Evolutionary conservation across 1,140 invertebrate species (phyloP), one percentile per base, ranked within the genome.

Genomic region (Wiebesia pumilae): DNA sequence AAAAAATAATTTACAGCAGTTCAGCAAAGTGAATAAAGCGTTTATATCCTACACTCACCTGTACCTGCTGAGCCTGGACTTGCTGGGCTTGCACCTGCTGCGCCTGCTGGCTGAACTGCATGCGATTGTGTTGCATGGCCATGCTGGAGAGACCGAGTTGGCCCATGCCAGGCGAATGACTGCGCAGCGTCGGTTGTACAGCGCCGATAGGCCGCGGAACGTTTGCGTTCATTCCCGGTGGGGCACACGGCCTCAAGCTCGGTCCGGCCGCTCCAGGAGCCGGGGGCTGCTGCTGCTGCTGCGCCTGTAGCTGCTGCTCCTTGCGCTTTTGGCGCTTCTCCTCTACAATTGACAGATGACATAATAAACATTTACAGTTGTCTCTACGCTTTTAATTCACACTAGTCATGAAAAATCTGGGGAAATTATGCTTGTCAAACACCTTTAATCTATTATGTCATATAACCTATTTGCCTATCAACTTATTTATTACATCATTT

Each of bases 241-340:
- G 92, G 0, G 90, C 91, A 51, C 90, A 91, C 16, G 92, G 91
- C 88, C 91, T 90, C n/a, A 93, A 83, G 84, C 90, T 87, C 0
- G 91, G 86, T 24, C 90, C 89, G 16, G 89, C 80, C 6, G 90
- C 81, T 71, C 89, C 90, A 0, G 91, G 88, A 0, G 90, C 65
- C 81, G 94, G 94, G 89, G 94, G 94, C 88, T 94, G 94, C 87
- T 94, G 94, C 79, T 94, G 92, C 51, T 94, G 94, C 87, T 94
- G 85, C 88, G 93, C 92, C n/a, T 95, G 94, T 88, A 95, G 92
- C 88, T 95, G 94, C 89, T 96, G 96, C 89, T 98, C 97, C 94
- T 98, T 97, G 81, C 98, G 95, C 90, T 98, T 97, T 87, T 98
- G 97, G 79, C 97, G 94, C 91, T 97, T 97, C 90, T 97, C 97